Conservation (phyloP, 2,888 invertebrate genomes). For the Mimumesa dahlbomi region DNA sequence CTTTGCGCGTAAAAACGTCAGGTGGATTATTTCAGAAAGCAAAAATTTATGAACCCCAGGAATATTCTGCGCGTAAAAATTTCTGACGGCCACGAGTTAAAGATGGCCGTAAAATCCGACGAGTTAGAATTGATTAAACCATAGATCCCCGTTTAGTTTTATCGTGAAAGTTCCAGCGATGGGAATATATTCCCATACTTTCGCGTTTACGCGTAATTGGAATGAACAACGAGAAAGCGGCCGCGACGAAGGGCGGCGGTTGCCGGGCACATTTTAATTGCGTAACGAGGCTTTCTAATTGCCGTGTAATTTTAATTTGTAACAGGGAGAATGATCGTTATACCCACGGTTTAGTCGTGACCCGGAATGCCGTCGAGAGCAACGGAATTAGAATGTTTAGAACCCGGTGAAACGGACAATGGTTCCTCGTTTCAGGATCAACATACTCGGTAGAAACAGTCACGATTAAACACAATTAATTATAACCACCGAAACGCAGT, state of each 20-base stretch:
- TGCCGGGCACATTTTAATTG: conserved; percentile 56
- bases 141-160: conserved; percentile 15
- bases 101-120: too few species aligned
- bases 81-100: too few species aligned
- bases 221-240: conserved; percentile 27
- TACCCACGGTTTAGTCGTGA: conserved; percentile 11
- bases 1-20: too few species aligned
- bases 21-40: too few species aligned
- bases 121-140: not conserved
- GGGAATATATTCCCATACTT: not conserved
- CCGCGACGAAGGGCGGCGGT: conserved; percentile 10
- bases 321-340: conserved; percentile 51
- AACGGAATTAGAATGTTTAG: not conserved
- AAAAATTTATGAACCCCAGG: too few species aligned
- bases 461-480: too few species aligned
- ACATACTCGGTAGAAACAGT: not conserved
- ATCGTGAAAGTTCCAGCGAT: conserved; percentile 37
- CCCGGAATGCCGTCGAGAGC: conserved; percentile 16
- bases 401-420: conserved; percentile 3
- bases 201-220: conserved; percentile 47
- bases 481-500: not conserved
- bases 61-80: too few species aligned
- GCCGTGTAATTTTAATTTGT: conserved; percentile 61
- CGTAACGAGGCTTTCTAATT: conserved; percentile 57
- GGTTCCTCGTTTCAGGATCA: not conserved